Evolutionary conservation across 2,113 vertebrate genomes (phyloP).

Genomic region (Gulo gulo): DNA sequence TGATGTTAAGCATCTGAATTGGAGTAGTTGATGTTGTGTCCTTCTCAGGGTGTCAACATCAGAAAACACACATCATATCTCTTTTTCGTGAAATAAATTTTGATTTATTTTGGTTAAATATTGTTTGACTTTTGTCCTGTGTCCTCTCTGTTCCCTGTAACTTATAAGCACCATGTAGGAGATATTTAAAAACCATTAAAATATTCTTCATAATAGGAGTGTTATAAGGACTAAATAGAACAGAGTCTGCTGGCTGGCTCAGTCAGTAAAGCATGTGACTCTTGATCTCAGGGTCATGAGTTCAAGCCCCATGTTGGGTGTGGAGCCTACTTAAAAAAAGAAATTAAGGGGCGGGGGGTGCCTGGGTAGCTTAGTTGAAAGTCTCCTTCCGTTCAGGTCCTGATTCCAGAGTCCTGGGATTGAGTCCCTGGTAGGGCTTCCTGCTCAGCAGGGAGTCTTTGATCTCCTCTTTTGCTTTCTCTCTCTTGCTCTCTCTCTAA

Average conservation of each 20-base stretch:
- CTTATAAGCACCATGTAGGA: not conserved
- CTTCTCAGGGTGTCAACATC: not conserved
- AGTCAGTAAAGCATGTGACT: not conserved
- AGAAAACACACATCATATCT: not conserved
- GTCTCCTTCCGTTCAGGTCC: no score
- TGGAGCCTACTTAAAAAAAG: not conserved
- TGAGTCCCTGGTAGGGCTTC: no score
- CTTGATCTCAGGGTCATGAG: not conserved
- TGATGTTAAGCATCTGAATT: not conserved
- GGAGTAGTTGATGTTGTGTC: not conserved
- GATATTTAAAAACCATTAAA: not conserved
- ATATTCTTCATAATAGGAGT: not conserved
- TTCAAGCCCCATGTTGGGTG: not conserved
- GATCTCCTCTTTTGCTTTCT: no score
- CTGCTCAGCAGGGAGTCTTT: no score
- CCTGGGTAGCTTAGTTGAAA: no score
- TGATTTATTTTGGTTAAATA: not conserved
- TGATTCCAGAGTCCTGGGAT: no score
- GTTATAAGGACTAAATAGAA: not conserved
- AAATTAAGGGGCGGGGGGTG: no score
- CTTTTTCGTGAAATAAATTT: not conserved
- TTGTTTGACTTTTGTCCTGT: not conserved
- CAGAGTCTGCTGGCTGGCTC: not conserved
- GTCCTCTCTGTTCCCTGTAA: not conserved
- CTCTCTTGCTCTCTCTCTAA: no score